Evolutionary conservation across 2,113 vertebrate genomes (phyloP).

Genomic region (Syngnathus typhle): DNA sequence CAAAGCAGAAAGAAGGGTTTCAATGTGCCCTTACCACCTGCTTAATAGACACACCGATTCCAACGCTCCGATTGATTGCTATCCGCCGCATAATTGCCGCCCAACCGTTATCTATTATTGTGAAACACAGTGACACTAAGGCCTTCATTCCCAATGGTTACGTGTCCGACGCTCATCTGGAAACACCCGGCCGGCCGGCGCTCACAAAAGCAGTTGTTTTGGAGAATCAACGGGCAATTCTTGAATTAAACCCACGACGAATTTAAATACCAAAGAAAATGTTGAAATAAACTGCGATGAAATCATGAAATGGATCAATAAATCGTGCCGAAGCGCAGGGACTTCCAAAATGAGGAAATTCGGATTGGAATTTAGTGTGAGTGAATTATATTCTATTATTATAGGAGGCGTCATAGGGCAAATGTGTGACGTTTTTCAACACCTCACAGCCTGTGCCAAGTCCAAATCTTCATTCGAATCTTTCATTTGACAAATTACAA

Average conservation of each 20-base stretch:
- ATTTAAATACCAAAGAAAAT: accelerated
- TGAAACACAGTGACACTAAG: not conserved
- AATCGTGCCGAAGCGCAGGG: not conserved
- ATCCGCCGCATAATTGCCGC: not conserved
- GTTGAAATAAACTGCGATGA: accelerated
- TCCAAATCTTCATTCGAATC: not conserved
- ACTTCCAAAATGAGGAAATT: not conserved
- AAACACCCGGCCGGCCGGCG: not conserved
- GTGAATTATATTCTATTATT: not conserved
- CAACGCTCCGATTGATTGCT: accelerated
- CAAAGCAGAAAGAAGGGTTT: not conserved
- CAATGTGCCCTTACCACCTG: accelerated
- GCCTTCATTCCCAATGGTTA: not conserved
- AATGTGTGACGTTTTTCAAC: not conserved
- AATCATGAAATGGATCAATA: not conserved
- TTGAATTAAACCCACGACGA: not conserved
- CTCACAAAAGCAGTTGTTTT: not conserved
- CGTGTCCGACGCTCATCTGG: accelerated
- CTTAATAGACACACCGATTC: not conserved
- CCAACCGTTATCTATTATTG: not conserved
- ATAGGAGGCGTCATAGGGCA: not conserved
- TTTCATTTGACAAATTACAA: not conserved
- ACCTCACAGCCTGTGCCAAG: not conserved
- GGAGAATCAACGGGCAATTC: not conserved
- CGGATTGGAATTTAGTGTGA: not conserved